Conservation (phyloP, 2,113 vertebrate species). For the Ageneiosus marmoratus region DNA sequence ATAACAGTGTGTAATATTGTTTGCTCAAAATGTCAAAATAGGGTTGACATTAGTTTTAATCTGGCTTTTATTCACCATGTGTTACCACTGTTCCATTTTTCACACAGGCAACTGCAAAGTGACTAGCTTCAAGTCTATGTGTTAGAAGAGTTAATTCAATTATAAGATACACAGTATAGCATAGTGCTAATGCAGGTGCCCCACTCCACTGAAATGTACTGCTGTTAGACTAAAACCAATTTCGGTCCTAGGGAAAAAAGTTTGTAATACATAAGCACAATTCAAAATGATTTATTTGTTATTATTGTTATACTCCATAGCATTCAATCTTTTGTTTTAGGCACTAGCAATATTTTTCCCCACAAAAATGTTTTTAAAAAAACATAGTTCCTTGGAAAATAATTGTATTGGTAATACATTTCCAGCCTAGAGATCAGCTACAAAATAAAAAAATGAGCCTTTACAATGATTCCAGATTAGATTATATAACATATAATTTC, state of each 20-base stretch:
- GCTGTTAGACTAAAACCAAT: constrained; percentile 24
- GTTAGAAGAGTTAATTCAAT: not conserved
- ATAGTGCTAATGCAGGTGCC: not conserved
- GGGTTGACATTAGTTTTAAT: not conserved
- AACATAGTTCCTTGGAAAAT: not conserved
- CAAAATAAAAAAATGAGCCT: not conserved
- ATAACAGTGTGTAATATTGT: not conserved
- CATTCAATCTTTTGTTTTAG: not conserved
- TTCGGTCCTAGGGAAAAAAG: not conserved
- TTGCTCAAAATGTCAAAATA: not conserved
- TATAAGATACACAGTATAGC: not conserved
- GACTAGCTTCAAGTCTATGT: not conserved
- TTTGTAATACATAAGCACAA: not conserved
- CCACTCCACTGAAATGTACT: not conserved
- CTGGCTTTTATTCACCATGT: not conserved
- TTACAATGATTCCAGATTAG: not conserved
- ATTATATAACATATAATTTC: not conserved
- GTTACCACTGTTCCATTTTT: not conserved
- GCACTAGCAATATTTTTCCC: not conserved
- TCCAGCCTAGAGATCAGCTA: not conserved
- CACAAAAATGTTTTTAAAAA: not conserved
- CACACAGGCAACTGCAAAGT: not conserved
- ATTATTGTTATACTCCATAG: not conserved
- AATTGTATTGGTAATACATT: not conserved
- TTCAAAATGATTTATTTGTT: not conserved